A percentile compares a stretch with the other conserved stretches of the same genome.
These are phyloP conservation scores for Galaxea fascicularis DNA, from an alignment of 92 coral and sea anemone species.

Conservation along the genomic window DNA sequence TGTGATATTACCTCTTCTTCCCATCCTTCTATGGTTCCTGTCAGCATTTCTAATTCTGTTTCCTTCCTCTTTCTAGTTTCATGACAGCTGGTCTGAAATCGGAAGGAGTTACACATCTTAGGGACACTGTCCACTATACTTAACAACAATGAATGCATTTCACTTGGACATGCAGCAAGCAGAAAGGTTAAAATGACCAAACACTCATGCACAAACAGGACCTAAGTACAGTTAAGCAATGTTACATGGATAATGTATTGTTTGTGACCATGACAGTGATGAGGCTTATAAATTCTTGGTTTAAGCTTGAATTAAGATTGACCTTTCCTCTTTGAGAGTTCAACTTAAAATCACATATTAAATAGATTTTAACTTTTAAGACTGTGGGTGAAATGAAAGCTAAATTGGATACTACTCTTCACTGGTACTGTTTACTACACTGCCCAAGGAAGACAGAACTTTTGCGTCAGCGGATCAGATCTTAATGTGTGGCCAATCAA, in stretches of 20 bases:
- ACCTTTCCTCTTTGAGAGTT: not conserved
- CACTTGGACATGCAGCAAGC: not conserved
- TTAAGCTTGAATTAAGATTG: not conserved
- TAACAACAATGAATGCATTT: not conserved
- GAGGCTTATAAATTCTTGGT: not conserved
- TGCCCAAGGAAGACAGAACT: not conserved
- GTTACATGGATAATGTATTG: not conserved
- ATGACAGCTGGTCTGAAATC: constrained; percentile 92
- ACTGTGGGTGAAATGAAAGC: not conserved
- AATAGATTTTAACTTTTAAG: not conserved
- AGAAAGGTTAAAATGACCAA: not conserved
- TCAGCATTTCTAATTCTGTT: constrained; percentile 95
- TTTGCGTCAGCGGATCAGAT: not conserved
- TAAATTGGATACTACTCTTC: not conserved
- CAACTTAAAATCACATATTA: not conserved
- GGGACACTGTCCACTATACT: not conserved
- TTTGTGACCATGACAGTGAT: not conserved
- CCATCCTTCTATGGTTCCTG: constrained; percentile 98
- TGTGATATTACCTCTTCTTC: constrained; percentile 76
- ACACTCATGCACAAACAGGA: not conserved
- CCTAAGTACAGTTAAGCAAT: not conserved
- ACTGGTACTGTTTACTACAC: not conserved
- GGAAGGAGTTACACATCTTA: constrained; percentile 3
- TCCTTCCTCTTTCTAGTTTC: constrained; percentile 96
- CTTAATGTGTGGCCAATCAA: not conserved